Evolutionary conservation across 2,888 invertebrate species (phyloP).

Genomic region (Dyspetes luteomarginatus): DNA sequence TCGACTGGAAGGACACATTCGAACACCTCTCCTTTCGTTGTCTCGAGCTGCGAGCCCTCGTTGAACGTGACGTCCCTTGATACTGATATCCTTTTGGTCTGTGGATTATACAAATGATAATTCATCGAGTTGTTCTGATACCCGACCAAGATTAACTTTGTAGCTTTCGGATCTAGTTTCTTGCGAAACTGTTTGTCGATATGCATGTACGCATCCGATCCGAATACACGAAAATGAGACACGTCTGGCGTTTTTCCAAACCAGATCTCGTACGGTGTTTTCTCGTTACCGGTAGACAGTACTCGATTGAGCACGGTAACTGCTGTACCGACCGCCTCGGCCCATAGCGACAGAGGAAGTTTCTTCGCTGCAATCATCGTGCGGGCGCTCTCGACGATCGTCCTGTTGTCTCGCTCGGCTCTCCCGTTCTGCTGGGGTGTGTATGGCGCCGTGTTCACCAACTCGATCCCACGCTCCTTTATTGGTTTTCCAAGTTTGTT

Average conservation of each 20-base stretch:
- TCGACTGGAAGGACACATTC: background rate
- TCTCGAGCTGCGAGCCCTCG: constrained; percentile 1
- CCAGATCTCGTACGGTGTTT: constrained; percentile 58
- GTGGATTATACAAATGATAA: constrained; percentile 36
- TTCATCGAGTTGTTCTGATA: constrained; percentile 40
- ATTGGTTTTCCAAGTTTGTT: background rate
- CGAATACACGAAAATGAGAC: constrained; percentile 31
- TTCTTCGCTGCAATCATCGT: background rate
- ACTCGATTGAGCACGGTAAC: background rate
- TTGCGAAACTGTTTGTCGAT: constrained; percentile 31
- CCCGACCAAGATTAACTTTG: constrained; percentile 52
- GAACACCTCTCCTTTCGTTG: background rate
- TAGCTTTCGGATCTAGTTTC: constrained; percentile 45
- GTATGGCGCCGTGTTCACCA: background rate
- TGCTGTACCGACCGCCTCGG: background rate
- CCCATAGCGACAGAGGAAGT: constrained; percentile 9
- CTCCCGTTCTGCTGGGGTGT: background rate
- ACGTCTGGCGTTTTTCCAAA: constrained; percentile 58
- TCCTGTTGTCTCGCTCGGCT: background rate
- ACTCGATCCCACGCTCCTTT: background rate
- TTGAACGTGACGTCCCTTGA: constrained; percentile 48
- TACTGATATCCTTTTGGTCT: constrained; percentile 28
- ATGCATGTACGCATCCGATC: constrained; percentile 29
- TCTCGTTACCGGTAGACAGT: constrained; percentile 17
- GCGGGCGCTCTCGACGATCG: background rate